These are phyloP conservation scores for Volucella zonaria DNA, from an alignment of 2,888 invertebrate genomes.

Conservation along the genomic window DNA sequence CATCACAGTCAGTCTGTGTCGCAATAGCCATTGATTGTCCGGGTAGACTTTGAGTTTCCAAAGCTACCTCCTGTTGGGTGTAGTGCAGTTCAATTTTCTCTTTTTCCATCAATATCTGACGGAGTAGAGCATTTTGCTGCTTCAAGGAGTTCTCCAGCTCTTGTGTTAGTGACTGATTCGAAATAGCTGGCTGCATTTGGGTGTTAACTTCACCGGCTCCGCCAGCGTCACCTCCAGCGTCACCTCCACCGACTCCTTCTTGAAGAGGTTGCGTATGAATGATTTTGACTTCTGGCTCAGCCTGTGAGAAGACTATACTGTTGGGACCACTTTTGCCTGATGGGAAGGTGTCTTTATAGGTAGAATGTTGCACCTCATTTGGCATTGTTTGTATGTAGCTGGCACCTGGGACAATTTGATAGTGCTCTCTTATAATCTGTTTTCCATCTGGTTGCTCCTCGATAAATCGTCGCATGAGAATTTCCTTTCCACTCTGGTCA, in stretches of 20 bases:
- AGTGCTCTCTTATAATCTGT: conserved; percentile 84
- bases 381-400: conserved; percentile 81
- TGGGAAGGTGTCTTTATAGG: conserved; percentile 78
- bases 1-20: conserved; percentile 92
- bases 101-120: conserved; percentile 89
- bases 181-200: conserved; percentile 81
- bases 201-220: conserved; percentile 76
- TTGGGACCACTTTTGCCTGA: conserved; percentile 81
- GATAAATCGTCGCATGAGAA: conserved; percentile 92
- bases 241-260: conserved; percentile 75
- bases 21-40: conserved; percentile 87
- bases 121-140: conserved; percentile 89
- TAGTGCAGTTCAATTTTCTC: conserved; percentile 86
- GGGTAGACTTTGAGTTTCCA: conserved; percentile 94
- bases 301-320: conserved; percentile 84
- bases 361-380: conserved; percentile 81
- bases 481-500: conserved; percentile 92
- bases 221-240: conserved; percentile 74
- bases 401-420: conserved; percentile 82
- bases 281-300: conserved; percentile 83
- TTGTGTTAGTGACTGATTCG: conserved; percentile 84
- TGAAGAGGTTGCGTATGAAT: conserved; percentile 82
- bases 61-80: conserved; percentile 83
- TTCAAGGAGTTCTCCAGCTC: conserved; percentile 88
- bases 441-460: conserved; percentile 90